A percentile compares a stretch with the other conserved stretches of the same genome.
Conservation (phyloP, 2,797 vertebrate genomes). For the Aselliscus stoliczkanus region DNA sequence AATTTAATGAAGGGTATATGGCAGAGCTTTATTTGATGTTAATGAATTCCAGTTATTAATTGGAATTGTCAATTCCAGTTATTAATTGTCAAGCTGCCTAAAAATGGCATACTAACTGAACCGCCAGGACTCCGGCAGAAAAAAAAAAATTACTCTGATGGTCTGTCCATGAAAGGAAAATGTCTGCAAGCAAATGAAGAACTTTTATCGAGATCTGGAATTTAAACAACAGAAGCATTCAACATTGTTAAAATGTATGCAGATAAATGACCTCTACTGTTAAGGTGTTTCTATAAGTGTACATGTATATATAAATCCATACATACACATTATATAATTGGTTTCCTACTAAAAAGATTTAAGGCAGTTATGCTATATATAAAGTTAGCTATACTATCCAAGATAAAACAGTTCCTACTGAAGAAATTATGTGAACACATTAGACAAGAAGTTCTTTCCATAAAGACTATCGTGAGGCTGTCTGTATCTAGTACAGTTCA, state of each 20-base stretch:
- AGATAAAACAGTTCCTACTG: slow-evolving; percentile 32
- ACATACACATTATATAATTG: not conserved
- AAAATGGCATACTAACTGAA: slow-evolving; percentile 22
- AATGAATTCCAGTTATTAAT: not conserved
- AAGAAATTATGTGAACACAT: slow-evolving; percentile 3
- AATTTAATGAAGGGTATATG: not conserved
- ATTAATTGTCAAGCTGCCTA: not conserved
- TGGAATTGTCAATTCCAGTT: not conserved
- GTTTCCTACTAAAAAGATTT: slow-evolving; percentile 44
- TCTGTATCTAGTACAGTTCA: not conserved
- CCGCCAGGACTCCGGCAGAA: not conserved
- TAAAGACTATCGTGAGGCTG: slow-evolving; percentile 3
- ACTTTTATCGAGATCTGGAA: slow-evolving; percentile 10
- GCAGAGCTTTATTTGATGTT: not conserved
- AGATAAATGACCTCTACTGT: not conserved
- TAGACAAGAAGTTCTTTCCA: slow-evolving; percentile 11
- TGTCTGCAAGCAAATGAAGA: slow-evolving; percentile 15
- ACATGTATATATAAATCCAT: slow-evolving; percentile 25
- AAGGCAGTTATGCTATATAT: slow-evolving; percentile 55
- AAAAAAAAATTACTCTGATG: slow-evolving; percentile 5
- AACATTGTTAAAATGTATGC: not conserved
- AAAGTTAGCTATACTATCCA: slow-evolving; percentile 42
- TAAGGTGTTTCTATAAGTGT: slow-evolving; percentile 21
- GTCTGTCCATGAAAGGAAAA: slow-evolving; percentile 32
- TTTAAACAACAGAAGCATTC: slow-evolving; percentile 34